Evolutionary conservation across 2,113 vertebrate genomes (phyloP), one percentile per base, ranked within the genome.

Genomic region (Pleuronectes platessa): DNA sequence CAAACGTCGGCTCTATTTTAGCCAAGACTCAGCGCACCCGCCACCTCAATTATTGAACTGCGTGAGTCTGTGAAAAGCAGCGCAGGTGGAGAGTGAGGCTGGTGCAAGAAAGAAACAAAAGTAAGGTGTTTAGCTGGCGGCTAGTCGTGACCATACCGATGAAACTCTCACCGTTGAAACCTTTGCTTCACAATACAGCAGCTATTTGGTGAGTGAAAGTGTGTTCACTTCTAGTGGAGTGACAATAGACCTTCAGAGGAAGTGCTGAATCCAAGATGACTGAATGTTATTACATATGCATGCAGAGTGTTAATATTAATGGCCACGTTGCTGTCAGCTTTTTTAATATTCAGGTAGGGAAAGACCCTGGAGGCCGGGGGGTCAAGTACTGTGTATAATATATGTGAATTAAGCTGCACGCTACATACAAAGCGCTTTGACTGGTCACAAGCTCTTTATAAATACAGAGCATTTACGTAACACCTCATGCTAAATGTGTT

Each of bases 301-400:
- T 78, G 69, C 14, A 66, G 23, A 61, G 26, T 76, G 53, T 92
- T 85, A 91, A 91, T 90, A 90, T 91, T 90, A 85, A 89, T 89
- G 82, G 47, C 64, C 82, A 85, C 72, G 72, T 72, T 77, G 68
- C 85, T 85, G 81, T 82, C 79, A 85, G 83, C 71, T 71, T 73
- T 84, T 84, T 87, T 78, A 82, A 85, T 85, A 92, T 87, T 88
- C 89, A 75, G 59, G 76, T 65, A 72, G 37, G 35, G 76, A 83
- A 61, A 80, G 69, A 35, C 59, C 76, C 73, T 74, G 45, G 73
- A 62, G 72, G 74, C 62, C n/a, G 55, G 74, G 67, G 81, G 84
- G 85, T 91, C 84, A 91, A 86, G 78, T 68, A 59, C 77, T 67
- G 76, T 71, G 68, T 76, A 74, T 73, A 65, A 49, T 26, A 71